Evolutionary conservation across 2,797 vertebrate genomes (phyloP).

Genomic region (Cyprinodon diabolis): DNA sequence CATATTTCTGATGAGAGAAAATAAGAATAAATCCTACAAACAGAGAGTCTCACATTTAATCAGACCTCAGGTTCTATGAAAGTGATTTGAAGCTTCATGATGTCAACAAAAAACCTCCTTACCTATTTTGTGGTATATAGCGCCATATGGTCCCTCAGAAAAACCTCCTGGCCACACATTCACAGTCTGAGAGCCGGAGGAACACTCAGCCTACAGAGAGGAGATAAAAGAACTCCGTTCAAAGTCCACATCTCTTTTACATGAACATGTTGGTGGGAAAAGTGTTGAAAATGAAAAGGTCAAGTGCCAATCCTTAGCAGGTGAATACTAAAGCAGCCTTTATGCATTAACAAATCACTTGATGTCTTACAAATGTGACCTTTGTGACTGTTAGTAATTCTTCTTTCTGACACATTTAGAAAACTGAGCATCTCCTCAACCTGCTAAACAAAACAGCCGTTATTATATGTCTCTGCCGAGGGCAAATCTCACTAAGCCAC

Average conservation of each 20-base stretch:
- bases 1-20: background rate
- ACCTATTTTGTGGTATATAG: constrained; percentile 75
- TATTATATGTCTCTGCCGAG: constrained; percentile 18
- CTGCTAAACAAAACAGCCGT: constrained; percentile 14
- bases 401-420: constrained; percentile 11
- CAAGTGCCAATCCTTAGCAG: background rate
- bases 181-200: constrained; percentile 38
- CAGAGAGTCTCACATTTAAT: constrained; percentile 20
- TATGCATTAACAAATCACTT: constrained; percentile 1
- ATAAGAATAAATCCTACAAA: constrained; percentile 15
- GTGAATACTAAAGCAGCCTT: constrained; percentile 8
- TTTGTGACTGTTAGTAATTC: background rate
- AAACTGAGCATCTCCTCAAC: constrained; percentile 1
- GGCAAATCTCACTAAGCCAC: constrained; percentile 24
- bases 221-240: constrained; percentile 1
- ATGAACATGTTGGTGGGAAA: background rate
- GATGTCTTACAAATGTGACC: constrained; percentile 8
- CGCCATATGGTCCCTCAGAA: constrained; percentile 74
- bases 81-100: background rate
- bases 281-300: background rate
- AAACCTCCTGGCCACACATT: constrained; percentile 64
- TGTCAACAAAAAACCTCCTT: constrained; percentile 27
- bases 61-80: constrained; percentile 19
- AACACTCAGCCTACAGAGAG: constrained; percentile 37
- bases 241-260: background rate